These are phyloP conservation scores for Tinea trinotella DNA, from an alignment of 2,888 invertebrate species.

Conservation along the genomic window DNA sequence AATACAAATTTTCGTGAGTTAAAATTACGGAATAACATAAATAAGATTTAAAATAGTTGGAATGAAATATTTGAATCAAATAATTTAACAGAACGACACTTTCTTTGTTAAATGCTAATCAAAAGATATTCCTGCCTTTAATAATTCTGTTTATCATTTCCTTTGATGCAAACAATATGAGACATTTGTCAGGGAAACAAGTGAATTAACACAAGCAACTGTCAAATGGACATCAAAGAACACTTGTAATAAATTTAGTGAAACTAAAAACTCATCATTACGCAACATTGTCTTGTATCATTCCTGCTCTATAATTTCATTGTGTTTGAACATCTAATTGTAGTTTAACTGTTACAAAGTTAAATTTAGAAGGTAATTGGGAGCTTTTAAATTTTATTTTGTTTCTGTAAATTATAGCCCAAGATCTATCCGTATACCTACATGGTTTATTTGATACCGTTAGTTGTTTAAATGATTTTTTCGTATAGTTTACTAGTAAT, in stretches of 20 bases:
- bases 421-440: no score
- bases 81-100: conserved; percentile 30
- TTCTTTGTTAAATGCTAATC: conserved; percentile 44
- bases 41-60: no score
- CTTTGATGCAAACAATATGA: conserved; percentile 58
- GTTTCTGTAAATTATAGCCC: no score
- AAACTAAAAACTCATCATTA: conserved; percentile 35
- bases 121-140: conserved; percentile 32
- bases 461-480: no score
- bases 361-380: not conserved
- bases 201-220: conserved; percentile 37
- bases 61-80: not conserved
- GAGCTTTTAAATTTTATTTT: not conserved
- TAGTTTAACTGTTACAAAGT: not conserved
- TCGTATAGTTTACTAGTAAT: no score
- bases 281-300: conserved; percentile 30
- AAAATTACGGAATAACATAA: no score
- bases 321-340: not conserved
- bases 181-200: conserved; percentile 46
- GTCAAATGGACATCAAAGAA: conserved; percentile 50
- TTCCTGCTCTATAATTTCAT: not conserved
- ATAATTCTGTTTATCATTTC: conserved; percentile 58
- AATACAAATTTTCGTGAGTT: no score
- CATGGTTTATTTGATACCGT: no score
- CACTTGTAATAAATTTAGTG: conserved; percentile 32